These are phyloP conservation scores for Caenorhabditis panamensis DNA, from an alignment of 2,888 invertebrate genomes.

Conservation along the genomic window DNA sequence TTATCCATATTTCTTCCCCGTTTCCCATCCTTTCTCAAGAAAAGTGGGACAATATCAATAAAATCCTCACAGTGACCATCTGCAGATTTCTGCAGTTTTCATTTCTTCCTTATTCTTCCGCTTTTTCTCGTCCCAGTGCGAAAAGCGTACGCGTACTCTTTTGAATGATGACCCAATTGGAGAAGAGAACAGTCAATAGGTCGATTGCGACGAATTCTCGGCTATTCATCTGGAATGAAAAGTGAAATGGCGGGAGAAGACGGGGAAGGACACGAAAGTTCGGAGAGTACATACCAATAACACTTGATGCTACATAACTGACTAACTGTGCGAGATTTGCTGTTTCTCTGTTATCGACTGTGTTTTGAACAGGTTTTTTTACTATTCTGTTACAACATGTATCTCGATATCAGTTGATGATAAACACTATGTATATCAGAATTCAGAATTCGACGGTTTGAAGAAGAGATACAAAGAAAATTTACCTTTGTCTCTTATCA, in stretches of 20 bases:
- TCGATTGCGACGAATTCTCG: constrained; percentile 48
- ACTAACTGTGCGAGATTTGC: not conserved
- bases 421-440: constrained; percentile 21
- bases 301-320: not conserved
- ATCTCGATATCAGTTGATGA: constrained; percentile 37
- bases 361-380: constrained; percentile 38
- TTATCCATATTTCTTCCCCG: not conserved
- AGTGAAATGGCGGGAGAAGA: constrained; percentile 33
- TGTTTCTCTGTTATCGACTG: not conserved
- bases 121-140: too few relatives aligned
- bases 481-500: not conserved
- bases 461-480: too few relatives aligned
- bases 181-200: constrained; percentile 43
- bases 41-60: constrained; percentile 42
- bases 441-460: not conserved
- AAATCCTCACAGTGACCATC: not conserved
- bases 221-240: constrained; percentile 50
- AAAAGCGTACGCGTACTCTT: constrained; percentile 41
- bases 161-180: constrained; percentile 59
- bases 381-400: constrained; percentile 33
- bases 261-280: constrained; percentile 22
- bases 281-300: constrained; percentile 51
- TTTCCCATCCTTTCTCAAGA: not conserved
- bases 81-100: too few relatives aligned
- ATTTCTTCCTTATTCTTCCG: too few relatives aligned